Evolutionary conservation across 1,140 invertebrate genomes (phyloP).

Genomic region (Atta texana): DNA sequence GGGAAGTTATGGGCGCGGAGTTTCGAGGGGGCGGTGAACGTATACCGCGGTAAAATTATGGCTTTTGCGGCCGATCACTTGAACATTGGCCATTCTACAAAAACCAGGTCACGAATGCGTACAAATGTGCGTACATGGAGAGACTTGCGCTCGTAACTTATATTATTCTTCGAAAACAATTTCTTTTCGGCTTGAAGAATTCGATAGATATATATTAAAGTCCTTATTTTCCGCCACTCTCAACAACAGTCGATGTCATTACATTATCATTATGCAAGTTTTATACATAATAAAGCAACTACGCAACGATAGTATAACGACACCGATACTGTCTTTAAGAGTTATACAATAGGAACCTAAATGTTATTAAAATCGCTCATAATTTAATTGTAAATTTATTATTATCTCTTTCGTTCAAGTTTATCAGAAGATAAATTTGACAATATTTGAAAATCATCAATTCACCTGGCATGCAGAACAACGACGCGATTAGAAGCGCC

Average conservation of each 20-base stretch:
- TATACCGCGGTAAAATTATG: slow-evolving; percentile 43
- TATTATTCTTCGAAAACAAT: slow-evolving; percentile 5
- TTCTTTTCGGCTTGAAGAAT: background rate
- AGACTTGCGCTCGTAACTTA: background rate
- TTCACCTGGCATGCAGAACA: slow-evolving; percentile 94
- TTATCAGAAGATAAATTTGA: background rate
- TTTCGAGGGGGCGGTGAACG: slow-evolving; percentile 44
- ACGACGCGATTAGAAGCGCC: slow-evolving; percentile 93
- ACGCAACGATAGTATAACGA: no score
- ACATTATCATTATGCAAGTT: no score
- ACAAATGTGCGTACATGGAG: slow-evolving; percentile 13
- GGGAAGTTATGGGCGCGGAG: slow-evolving; percentile 32
- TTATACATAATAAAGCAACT: no score
- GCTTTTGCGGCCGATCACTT: slow-evolving; percentile 41
- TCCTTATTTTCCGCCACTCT: no score
- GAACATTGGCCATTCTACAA: slow-evolving; percentile 14
- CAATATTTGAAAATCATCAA: slow-evolving; percentile 19
- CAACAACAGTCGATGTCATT: no score
- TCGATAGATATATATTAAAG: no score
- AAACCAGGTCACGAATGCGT: slow-evolving; percentile 45
- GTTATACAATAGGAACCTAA: no score
- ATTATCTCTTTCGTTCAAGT: no score
- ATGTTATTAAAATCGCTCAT: background rate
- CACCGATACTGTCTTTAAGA: no score
- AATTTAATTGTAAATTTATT: background rate